phyloP scores from a whole-genome alignment of 2,113 vertebrate species.

The Bos javanicus region DNA sequence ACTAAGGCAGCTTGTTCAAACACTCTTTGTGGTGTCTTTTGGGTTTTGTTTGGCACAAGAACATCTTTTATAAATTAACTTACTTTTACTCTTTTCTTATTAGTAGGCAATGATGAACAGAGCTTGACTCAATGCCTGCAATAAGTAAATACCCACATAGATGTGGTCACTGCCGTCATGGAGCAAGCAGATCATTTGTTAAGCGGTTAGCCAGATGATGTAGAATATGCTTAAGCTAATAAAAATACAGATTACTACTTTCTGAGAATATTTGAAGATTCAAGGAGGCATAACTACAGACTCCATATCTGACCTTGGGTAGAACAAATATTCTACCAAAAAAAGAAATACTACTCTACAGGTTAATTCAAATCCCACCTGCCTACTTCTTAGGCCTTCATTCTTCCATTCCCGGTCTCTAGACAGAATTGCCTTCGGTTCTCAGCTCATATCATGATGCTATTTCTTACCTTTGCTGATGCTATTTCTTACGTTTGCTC shows the following conservation, averaged over 20 bases:
- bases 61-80: not conserved
- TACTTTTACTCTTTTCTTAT: not conserved
- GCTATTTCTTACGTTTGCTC: not conserved
- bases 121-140: not conserved
- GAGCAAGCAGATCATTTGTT: not conserved
- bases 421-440: not conserved
- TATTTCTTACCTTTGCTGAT: not conserved
- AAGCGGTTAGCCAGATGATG: not conserved
- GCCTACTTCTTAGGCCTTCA: not conserved
- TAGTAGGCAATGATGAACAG: not conserved
- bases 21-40: not conserved
- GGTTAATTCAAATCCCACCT: not conserved
- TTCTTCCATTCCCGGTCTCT: not conserved
- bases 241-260: not conserved
- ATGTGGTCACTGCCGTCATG: rapidly evolving
- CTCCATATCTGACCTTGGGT: not conserved
- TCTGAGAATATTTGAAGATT: not conserved
- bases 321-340: not conserved
- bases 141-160: not conserved
- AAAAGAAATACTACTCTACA: not conserved
- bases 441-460: not conserved
- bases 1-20: not conserved
- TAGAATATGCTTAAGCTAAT: not conserved
- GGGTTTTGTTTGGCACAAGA: not conserved
- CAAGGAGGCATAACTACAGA: not conserved